Evolutionary conservation across 1,140 invertebrate genomes (phyloP).

Genomic region (Anastatus disparis): DNA sequence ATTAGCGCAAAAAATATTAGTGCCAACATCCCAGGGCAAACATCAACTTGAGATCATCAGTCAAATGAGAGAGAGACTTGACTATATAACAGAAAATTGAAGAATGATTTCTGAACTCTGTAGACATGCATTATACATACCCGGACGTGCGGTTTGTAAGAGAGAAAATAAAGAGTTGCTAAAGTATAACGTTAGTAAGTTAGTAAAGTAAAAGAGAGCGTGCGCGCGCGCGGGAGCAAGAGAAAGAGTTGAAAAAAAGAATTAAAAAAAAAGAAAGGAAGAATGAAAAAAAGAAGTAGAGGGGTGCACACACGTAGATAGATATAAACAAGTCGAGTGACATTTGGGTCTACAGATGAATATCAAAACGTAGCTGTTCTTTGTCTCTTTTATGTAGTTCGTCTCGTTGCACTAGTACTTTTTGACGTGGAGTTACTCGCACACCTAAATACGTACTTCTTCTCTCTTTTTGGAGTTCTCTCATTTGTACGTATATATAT

Average conservation of each 20-base stretch:
- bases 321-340: conserved; percentile 46
- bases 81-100: too few relatives aligned
- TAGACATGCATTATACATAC: too few relatives aligned
- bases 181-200: neutral
- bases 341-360: conserved; percentile 8
- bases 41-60: conserved; percentile 17
- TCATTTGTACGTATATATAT: too few relatives aligned
- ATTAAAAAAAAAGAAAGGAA: neutral
- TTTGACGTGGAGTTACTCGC: too few relatives aligned
- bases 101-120: too few relatives aligned
- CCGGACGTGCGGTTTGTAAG: too few relatives aligned
- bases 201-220: neutral
- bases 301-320: conserved; percentile 21
- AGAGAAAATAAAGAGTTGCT: too few relatives aligned
- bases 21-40: too few relatives aligned
- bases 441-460: neutral
- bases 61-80: too few relatives aligned
- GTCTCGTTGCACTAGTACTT: too few relatives aligned
- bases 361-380: neutral
- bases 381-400: too few relatives aligned
- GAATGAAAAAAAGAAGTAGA: neutral
- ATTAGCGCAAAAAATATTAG: too few relatives aligned
- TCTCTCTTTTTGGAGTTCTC: conserved; percentile 31
- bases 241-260: neutral
- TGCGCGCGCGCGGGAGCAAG: neutral